These are phyloP conservation scores for Morinoia aosen DNA, from an alignment of 2,888 invertebrate genomes.

Conservation along the genomic window DNA sequence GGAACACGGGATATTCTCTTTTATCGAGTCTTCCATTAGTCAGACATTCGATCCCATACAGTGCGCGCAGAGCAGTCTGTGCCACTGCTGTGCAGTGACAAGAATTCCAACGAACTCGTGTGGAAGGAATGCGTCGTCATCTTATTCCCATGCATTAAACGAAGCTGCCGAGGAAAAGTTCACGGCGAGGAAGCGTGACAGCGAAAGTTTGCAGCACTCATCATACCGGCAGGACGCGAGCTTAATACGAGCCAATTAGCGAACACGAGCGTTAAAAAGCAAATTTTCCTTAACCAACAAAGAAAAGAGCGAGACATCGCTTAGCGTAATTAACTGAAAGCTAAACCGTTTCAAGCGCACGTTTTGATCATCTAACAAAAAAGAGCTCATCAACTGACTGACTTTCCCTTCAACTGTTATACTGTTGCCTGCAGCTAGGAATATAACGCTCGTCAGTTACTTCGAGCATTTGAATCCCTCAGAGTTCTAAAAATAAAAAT, in stretches of 20 bases:
- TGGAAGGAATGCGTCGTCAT: neutral
- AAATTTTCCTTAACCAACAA: conserved; percentile 25
- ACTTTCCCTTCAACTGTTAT: neutral
- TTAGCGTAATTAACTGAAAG: neutral
- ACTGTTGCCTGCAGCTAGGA: neutral
- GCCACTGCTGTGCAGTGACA: no score
- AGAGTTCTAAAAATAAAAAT: neutral
- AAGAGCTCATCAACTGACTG: neutral
- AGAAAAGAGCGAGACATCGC: neutral
- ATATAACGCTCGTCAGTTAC: neutral
- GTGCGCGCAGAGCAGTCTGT: no score
- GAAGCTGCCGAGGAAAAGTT: neutral
- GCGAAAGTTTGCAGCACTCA: conserved; percentile 1
- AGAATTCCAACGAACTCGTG: neutral
- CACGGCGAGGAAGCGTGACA: neutral
- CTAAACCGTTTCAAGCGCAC: neutral
- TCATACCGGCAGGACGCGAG: neutral
- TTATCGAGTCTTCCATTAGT: neutral
- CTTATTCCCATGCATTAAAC: neutral
- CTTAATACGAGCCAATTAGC: neutral
- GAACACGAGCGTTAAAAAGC: neutral
- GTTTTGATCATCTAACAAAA: neutral
- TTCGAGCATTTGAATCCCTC: neutral
- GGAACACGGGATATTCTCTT: neutral
- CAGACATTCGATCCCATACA: neutral